A percentile compares a stretch with the other conserved stretches of the same genome.
These are phyloP conservation scores for Drosophila miranda DNA, from an alignment of 1,140 invertebrate species.

Conservation along the genomic window DNA sequence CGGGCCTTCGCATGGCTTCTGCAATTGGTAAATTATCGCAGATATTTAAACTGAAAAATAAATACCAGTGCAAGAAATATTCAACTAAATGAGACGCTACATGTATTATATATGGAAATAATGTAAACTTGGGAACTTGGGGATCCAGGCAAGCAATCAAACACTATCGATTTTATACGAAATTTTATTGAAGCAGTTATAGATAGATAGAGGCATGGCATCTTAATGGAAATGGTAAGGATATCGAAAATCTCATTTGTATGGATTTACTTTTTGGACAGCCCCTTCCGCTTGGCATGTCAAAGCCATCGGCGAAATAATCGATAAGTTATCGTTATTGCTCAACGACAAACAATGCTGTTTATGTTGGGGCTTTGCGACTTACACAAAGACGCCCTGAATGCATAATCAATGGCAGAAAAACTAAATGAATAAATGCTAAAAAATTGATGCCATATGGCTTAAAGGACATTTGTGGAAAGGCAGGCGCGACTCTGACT, in stretches of 20 bases:
- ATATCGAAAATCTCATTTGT: too few species aligned
- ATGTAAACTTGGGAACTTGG: too few species aligned
- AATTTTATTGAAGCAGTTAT: too few species aligned
- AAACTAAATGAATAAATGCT: constrained; percentile 55
- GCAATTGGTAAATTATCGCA: constrained; percentile 31
- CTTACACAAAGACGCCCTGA: constrained; percentile 21
- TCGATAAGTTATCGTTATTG: constrained; percentile 41
- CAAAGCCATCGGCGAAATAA: constrained; percentile 1
- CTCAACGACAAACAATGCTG: constrained; percentile 13
- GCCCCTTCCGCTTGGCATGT: too few species aligned
- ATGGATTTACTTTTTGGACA: too few species aligned
- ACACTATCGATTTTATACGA: too few species aligned
- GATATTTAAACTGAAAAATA: constrained; percentile 28
- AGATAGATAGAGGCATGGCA: too few species aligned
- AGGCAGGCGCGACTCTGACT: not conserved
- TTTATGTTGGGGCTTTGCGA: constrained; percentile 34
- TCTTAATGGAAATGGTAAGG: too few species aligned
- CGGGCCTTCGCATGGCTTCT: not conserved
- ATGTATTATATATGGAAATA: too few species aligned
- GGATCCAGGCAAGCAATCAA: too few species aligned
- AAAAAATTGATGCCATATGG: constrained; percentile 45
- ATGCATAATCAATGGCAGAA: constrained; percentile 41
- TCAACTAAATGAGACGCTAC: not conserved
- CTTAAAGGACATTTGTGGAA: constrained; percentile 27
- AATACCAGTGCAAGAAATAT: constrained; percentile 1